Evolutionary conservation across 2,113 vertebrate genomes (phyloP).

Genomic region (Ovis canadensis): DNA sequence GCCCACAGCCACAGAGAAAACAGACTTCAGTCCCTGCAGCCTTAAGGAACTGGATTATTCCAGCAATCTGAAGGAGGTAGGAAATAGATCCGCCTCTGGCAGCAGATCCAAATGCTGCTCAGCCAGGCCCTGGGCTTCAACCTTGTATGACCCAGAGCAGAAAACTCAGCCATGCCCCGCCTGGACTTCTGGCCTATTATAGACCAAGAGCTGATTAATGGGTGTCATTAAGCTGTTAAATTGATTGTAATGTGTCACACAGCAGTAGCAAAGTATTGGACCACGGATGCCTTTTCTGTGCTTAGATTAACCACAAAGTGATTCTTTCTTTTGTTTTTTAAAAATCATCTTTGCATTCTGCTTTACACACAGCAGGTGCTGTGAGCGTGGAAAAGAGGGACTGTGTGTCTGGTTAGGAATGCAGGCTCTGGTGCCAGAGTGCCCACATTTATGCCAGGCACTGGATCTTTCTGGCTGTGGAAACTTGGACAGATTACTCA

Average conservation of each 20-base stretch:
- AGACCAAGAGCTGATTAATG: not conserved
- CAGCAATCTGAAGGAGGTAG: not conserved
- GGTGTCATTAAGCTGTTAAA: not conserved
- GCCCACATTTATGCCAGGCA: not conserved
- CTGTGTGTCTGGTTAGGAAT: not conserved
- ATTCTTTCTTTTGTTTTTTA: not conserved
- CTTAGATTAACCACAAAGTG: not conserved
- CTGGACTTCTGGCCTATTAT: rapidly evolving
- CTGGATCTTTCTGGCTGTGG: not conserved
- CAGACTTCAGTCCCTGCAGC: not conserved
- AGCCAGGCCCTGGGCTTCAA: not conserved
- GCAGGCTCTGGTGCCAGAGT: not conserved
- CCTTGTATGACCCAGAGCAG: not conserved
- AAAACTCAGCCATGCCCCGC: rapidly evolving
- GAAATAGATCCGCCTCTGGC: not conserved
- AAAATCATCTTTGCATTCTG: not conserved
- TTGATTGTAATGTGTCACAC: not conserved
- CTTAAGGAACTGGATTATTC: not conserved
- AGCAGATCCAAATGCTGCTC: rapidly evolving
- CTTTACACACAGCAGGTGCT: not conserved
- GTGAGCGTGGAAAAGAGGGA: rapidly evolving
- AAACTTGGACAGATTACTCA: not conserved
- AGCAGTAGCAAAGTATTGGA: not conserved
- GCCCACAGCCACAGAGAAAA: not conserved
- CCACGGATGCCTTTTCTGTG: not conserved